Conservation (phyloP, 2,113 vertebrate genomes). For the Eudyptes chrysolophus region DNA sequence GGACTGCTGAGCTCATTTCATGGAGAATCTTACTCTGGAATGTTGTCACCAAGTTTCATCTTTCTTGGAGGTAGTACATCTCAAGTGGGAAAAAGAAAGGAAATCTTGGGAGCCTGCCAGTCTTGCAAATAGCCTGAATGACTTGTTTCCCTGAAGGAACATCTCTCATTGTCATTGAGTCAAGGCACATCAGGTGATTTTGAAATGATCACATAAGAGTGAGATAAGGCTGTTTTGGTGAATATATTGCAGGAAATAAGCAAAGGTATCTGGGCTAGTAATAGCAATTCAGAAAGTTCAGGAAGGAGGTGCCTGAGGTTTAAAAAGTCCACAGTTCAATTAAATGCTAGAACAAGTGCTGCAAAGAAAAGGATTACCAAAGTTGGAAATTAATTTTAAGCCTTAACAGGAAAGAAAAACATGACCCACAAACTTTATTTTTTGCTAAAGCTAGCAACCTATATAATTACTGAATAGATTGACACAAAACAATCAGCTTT, state of each 20-base stretch:
- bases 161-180: not conserved
- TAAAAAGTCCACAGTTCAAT: not conserved
- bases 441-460: not conserved
- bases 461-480: not conserved
- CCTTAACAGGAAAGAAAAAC: not conserved
- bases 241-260: conserved; percentile 6
- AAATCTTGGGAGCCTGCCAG: not conserved
- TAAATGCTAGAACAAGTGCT: not conserved
- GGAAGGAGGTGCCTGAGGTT: not conserved
- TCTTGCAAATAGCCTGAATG: not conserved
- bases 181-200: not conserved
- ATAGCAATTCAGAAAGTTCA: not conserved
- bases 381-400: not conserved
- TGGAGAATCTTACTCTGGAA: not conserved
- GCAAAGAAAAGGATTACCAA: not conserved
- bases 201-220: not conserved
- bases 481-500: not conserved
- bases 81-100: not conserved
- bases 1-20: not conserved
- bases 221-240: not conserved
- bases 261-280: not conserved
- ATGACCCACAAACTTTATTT: not conserved
- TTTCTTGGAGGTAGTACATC: not conserved
- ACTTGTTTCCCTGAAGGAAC: not conserved
- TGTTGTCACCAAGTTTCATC: not conserved